Evolutionary conservation across 2,797 vertebrate genomes (phyloP).

Genomic region (Xyrichtys novacula): DNA sequence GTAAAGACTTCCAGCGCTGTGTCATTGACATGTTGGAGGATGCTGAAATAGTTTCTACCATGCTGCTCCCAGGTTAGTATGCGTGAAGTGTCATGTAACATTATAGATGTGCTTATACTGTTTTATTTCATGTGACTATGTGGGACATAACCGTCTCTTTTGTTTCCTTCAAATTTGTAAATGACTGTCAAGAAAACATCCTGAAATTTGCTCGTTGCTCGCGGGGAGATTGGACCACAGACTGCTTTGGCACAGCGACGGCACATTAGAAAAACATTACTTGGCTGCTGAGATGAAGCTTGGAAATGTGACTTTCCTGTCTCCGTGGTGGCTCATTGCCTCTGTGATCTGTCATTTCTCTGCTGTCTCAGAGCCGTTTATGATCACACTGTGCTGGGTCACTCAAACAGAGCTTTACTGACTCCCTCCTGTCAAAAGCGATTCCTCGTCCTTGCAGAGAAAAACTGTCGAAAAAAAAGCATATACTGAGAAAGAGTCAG

Average conservation of each 20-base stretch:
- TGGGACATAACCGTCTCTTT: no score
- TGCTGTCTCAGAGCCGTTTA: conserved; percentile 3
- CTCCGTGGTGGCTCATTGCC: conserved; percentile 10
- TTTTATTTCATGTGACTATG: neutral
- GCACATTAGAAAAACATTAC: conserved; percentile 5
- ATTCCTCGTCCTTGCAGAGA: neutral
- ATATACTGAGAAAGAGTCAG: neutral
- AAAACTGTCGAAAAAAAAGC: conserved; percentile 3
- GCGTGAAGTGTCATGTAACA: neutral
- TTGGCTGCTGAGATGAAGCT: neutral
- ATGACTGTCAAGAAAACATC: neutral
- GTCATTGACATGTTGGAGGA: conserved; percentile 91
- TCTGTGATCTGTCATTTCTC: conserved; percentile 26
- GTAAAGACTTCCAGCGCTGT: conserved; percentile 93
- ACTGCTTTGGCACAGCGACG: conserved; percentile 9
- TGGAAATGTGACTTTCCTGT: conserved; percentile 2
- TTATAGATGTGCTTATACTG: no score
- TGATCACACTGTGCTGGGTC: conserved; percentile 11
- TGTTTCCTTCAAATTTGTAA: neutral
- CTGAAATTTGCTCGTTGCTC: neutral
- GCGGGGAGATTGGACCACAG: neutral
- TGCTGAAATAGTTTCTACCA: conserved; percentile 92
- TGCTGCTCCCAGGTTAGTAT: conserved; percentile 92
- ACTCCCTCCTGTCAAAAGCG: conserved; percentile 14
- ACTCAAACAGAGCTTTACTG: conserved; percentile 9